Evolutionary conservation across 92 coral and sea anemone species (phyloP).

Genomic region (Bergia puertoricense): DNA sequence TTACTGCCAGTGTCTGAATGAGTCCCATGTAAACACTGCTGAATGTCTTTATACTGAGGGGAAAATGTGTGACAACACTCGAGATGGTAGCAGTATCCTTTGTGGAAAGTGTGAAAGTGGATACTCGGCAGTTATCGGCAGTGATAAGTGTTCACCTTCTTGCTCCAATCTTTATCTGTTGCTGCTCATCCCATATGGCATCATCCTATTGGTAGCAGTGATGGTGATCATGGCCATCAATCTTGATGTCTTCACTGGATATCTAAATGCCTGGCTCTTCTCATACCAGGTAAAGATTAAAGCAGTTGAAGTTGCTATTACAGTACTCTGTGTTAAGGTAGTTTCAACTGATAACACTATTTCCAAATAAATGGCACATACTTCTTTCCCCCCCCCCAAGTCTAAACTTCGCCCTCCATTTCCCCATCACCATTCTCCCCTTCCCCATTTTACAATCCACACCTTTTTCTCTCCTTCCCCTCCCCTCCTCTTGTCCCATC

Average conservation of each 20-base stretch:
- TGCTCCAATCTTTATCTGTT: conserved; percentile 70
- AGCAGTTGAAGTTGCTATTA: too few relatives aligned
- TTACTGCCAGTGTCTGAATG: conserved; percentile 69
- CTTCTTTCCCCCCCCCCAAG: not conserved
- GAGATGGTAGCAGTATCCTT: conserved; percentile 66
- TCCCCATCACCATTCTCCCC: not conserved
- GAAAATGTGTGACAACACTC: conserved; percentile 46
- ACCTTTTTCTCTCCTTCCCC: not conserved
- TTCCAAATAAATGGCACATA: not conserved
- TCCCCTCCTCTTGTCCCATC: not conserved
- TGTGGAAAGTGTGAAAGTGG: conserved; percentile 78
- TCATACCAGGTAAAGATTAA: conserved; percentile 75
- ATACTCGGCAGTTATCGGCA: conserved; percentile 68
- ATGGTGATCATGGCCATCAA: conserved; percentile 70
- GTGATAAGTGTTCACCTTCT: conserved; percentile 53
- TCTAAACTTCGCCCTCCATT: not conserved
- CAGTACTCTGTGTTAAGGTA: too few relatives aligned
- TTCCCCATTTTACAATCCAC: not conserved
- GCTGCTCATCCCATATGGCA: conserved; percentile 54
- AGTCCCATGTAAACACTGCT: conserved; percentile 27
- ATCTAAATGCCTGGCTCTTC: conserved; percentile 94
- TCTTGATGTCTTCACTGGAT: conserved; percentile 84
- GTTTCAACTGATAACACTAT: too few relatives aligned
- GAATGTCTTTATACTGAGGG: conserved; percentile 60
- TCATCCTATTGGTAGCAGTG: conserved; percentile 62